Evolutionary conservation across 1,140 invertebrate species (phyloP).

Genomic region (Polypedilum pembai): DNA sequence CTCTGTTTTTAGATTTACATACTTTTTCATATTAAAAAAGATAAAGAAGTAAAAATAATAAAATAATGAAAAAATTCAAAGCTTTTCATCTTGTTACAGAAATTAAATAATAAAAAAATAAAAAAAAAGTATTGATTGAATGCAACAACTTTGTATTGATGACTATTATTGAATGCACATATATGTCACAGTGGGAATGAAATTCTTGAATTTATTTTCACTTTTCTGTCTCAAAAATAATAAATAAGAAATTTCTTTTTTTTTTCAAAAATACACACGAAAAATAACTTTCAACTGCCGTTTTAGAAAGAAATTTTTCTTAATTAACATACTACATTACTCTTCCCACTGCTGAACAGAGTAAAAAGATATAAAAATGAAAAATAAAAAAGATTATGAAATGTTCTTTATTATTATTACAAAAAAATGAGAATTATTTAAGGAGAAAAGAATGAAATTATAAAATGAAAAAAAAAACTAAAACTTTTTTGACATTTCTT

Average conservation of each 20-base stretch:
- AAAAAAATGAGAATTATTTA: not conserved
- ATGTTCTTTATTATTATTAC: constrained; percentile 4
- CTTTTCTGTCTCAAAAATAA: not conserved
- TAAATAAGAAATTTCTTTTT: not conserved
- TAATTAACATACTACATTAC: not conserved
- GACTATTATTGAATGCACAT: not conserved
- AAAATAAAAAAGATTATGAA: not conserved
- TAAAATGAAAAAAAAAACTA: not conserved
- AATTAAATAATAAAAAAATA: not conserved
- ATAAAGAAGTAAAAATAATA: not conserved
- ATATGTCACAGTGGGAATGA: not conserved
- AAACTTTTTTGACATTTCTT: constrained; percentile 14
- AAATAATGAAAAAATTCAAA: constrained; percentile 12
- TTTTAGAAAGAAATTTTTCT: not conserved
- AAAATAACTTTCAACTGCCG: constrained; percentile 1
- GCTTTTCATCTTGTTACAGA: constrained; percentile 12
- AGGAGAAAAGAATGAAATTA: too few relatives aligned
- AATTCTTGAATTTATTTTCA: not conserved
- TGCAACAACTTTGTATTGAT: constrained; percentile 15
- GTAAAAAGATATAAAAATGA: not conserved
- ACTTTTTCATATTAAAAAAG: not conserved
- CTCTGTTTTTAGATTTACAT: constrained; percentile 18
- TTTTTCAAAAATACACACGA: not conserved
- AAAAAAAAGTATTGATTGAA: not conserved
- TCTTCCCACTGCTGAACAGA: not conserved